phyloP scores from a whole-genome alignment of 2,113 vertebrate species.

The Kryptolebias marmoratus region DNA sequence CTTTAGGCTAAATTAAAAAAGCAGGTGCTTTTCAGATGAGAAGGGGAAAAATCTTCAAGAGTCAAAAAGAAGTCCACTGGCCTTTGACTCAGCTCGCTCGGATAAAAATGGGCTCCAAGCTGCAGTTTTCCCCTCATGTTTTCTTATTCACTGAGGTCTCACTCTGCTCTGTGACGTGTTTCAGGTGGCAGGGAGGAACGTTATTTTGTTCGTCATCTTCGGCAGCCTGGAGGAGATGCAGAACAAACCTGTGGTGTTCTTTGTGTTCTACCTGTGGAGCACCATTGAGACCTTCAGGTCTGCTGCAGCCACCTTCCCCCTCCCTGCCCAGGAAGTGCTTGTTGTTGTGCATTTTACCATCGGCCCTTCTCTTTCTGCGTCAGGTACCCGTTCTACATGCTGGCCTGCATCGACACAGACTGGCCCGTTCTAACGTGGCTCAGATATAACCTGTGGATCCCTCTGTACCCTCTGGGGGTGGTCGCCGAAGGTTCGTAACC shows the following conservation, averaged over 20 bases:
- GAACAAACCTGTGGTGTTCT: conserved; percentile 91
- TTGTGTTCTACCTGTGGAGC: conserved; percentile 93
- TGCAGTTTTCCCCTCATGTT: too few relatives aligned
- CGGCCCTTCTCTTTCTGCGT: not conserved
- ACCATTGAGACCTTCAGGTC: conserved; percentile 91
- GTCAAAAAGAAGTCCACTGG: too few relatives aligned
- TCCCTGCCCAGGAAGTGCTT: not conserved
- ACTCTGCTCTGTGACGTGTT: not conserved
- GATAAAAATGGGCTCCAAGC: too few relatives aligned
- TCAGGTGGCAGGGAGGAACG: conserved; percentile 91
- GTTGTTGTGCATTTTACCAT: not conserved
- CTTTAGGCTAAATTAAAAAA: too few relatives aligned
- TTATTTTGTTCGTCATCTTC: conserved; percentile 90
- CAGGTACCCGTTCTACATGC: conserved; percentile 95
- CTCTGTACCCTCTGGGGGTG: conserved; percentile 88
- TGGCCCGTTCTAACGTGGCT: conserved; percentile 93
- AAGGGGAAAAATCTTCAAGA: too few relatives aligned
- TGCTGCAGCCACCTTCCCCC: not conserved
- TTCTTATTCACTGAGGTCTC: too few relatives aligned
- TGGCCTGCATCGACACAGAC: conserved; percentile 86
- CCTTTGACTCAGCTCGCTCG: too few relatives aligned
- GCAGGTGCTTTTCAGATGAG: too few relatives aligned
- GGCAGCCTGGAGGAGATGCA: conserved; percentile 92
- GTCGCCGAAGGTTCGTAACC: conserved; percentile 87
- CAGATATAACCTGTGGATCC: conserved; percentile 91